Evolutionary conservation across 1,140 invertebrate species (phyloP).

Genomic region (Monochamus saltuarius): DNA sequence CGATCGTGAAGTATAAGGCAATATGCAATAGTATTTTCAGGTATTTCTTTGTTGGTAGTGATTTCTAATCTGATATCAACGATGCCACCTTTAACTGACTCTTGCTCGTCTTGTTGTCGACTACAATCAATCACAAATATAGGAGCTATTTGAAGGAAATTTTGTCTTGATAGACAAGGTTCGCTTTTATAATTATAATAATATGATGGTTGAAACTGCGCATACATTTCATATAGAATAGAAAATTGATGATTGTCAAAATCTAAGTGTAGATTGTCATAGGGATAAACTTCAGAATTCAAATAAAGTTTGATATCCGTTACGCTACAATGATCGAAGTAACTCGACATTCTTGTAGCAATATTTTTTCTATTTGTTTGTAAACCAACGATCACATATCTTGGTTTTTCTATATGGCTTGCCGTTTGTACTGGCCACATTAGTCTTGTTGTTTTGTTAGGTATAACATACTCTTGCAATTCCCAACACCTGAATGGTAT

Average conservation of each 20-base stretch:
- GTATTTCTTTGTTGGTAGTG: not conserved
- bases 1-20: not conserved
- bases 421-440: conserved; percentile 32
- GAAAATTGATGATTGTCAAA: not conserved
- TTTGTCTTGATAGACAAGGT: not conserved
- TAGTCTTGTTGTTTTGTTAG: conserved; percentile 29
- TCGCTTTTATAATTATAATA: not conserved
- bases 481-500: conserved; percentile 43
- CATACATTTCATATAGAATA: conserved; percentile 13
- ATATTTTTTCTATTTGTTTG: conserved; percentile 1
- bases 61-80: conserved; percentile 1
- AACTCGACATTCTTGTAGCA: no score
- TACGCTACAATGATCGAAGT: no score
- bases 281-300: no score
- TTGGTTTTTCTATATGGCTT: conserved; percentile 24
- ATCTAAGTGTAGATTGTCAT: not conserved
- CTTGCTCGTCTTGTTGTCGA: not conserved
- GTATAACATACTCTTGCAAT: conserved; percentile 40
- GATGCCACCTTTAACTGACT: not conserved
- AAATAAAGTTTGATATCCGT: no score
- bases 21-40: not conserved
- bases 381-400: conserved; percentile 3
- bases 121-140: not conserved
- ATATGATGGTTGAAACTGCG: conserved; percentile 1
- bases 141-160: conserved; percentile 4